Evolutionary conservation across 1,140 invertebrate genomes (phyloP).

Genomic region (Brachionus manjavacas): DNA sequence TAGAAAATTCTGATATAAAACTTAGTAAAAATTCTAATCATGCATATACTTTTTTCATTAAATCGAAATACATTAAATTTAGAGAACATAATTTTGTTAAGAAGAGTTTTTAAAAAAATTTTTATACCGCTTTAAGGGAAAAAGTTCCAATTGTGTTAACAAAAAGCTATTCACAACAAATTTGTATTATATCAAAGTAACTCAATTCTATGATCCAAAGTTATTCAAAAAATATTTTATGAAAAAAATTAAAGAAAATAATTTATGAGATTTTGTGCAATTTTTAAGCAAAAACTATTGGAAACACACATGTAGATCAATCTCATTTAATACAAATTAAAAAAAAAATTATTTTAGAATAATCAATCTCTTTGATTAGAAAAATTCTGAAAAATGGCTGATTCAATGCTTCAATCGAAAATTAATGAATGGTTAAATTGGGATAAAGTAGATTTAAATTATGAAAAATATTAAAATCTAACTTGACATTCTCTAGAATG

Average conservation of each 20-base stretch:
- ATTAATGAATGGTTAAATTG: slow-evolving; percentile 22
- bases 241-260: background rate
- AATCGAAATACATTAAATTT: background rate
- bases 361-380: background rate
- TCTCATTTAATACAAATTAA: background rate
- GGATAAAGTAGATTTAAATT: background rate
- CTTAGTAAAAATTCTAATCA: background rate
- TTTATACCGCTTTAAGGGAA: background rate
- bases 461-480: background rate
- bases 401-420: background rate
- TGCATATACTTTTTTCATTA: background rate
- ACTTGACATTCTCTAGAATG: background rate
- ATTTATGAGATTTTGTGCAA: background rate
- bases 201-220: background rate
- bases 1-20: no score
- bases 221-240: background rate
- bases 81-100: background rate
- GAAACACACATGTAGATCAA: background rate
- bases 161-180: no score
- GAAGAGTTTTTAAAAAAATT: no score
- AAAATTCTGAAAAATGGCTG: slow-evolving; percentile 2
- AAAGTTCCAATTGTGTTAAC: background rate
- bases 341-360: background rate
- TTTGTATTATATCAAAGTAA: background rate
- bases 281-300: background rate